Conservation (phyloP, 2,888 invertebrate genomes). For the Sarcophaga carnaria region DNA sequence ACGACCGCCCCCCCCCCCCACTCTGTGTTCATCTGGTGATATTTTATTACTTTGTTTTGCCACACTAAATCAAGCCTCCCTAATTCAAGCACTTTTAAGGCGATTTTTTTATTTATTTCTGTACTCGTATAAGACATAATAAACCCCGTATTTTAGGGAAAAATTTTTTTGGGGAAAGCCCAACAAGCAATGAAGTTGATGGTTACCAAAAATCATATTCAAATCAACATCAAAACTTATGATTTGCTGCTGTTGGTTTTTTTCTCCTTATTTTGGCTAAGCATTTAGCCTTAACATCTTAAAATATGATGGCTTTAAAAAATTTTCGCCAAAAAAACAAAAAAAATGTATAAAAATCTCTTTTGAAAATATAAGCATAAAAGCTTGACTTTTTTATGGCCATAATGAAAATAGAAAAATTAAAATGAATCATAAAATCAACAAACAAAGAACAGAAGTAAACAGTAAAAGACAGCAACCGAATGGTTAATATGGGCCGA, state of each 20-base stretch:
- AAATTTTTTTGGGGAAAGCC: background rate
- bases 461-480: no score
- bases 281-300: background rate
- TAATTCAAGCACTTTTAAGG: conserved; percentile 53
- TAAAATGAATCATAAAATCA: no score
- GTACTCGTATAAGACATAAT: background rate
- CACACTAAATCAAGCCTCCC: conserved; percentile 35
- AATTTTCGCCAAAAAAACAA: background rate
- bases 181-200: background rate
- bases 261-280: background rate
- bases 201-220: background rate
- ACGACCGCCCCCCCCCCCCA: background rate
- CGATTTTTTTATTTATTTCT: conserved; percentile 20
- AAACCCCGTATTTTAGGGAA: background rate
- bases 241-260: background rate
- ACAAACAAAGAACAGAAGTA: no score
- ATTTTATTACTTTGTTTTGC: conserved; percentile 24
- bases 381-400: background rate
- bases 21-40: background rate
- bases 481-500: no score
- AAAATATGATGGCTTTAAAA: no score
- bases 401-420: no score
- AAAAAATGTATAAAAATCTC: conserved; percentile 5
- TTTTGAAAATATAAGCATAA: background rate
- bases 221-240: conserved; percentile 45